These are phyloP conservation scores for Pipistrellus nathusii DNA, from an alignment of 2,797 vertebrate genomes.

Conservation along the genomic window DNA sequence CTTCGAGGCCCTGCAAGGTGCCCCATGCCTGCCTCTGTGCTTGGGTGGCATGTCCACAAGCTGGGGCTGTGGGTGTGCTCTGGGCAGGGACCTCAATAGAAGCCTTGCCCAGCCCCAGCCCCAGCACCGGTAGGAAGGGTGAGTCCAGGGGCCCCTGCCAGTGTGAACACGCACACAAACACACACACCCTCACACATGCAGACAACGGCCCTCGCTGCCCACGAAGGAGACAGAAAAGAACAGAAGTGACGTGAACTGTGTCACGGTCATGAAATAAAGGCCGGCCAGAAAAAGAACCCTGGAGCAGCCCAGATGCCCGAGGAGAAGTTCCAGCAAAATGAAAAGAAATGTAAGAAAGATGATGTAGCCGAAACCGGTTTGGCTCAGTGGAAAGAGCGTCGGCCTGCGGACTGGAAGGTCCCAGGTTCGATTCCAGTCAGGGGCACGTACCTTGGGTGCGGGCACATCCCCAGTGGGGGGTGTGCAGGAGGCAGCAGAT, in stretches of 20 bases:
- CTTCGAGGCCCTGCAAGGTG: neutral
- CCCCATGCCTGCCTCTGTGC: neutral
- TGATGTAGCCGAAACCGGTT: neutral
- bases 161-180: neutral
- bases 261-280: neutral
- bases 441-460: too few relatives aligned
- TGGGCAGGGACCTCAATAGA: neutral
- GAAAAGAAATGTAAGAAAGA: neutral
- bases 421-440: too few relatives aligned
- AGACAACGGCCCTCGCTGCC: neutral
- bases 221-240: neutral
- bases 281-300: neutral
- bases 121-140: neutral
- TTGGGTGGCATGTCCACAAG: accelerated
- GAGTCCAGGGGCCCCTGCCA: neutral
- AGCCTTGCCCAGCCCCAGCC: neutral
- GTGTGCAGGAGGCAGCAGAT: too few relatives aligned
- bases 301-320: neutral
- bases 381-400: too few relatives aligned
- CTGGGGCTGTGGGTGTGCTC: too few relatives aligned
- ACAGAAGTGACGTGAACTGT: too few relatives aligned
- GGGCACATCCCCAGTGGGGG: too few relatives aligned
- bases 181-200: neutral
- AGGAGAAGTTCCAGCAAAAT: neutral
- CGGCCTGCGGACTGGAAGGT: too few relatives aligned